These are phyloP conservation scores for Drosophila saltans DNA, from an alignment of 1,140 invertebrate genomes.

Conservation along the genomic window DNA sequence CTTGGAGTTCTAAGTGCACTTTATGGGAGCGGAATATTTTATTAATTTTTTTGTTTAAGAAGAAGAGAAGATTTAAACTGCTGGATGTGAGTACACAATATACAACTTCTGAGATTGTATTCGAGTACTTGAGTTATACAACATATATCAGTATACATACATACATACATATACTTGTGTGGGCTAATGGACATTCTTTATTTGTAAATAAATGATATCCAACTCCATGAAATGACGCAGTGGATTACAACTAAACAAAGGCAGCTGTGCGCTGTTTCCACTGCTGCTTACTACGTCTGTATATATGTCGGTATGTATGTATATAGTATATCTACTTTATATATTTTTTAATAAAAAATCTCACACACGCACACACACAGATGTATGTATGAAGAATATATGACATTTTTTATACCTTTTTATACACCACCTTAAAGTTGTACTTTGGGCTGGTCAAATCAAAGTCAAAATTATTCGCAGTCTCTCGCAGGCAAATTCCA, in stretches of 20 bases:
- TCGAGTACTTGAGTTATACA: neutral
- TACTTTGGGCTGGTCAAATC: slow-evolving; percentile 28
- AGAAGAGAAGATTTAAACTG: neutral
- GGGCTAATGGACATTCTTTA: neutral
- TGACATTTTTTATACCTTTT: no score
- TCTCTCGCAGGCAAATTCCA: neutral
- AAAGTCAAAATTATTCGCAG: no score
- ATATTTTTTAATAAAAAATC: no score
- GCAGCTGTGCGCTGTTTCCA: neutral
- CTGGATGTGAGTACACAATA: neutral
- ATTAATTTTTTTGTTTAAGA: no score
- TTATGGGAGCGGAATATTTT: neutral
- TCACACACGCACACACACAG: neutral
- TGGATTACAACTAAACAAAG: slow-evolving; percentile 42
- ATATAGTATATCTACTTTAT: neutral
- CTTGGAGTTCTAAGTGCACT: neutral
- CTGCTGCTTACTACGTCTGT: neutral
- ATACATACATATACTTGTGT: neutral
- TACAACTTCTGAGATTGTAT: neutral
- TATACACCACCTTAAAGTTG: slow-evolving; percentile 8
- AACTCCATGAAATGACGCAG: slow-evolving; percentile 36
- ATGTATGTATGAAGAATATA: neutral
- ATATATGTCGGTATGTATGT: neutral
- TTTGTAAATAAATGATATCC: slow-evolving; percentile 1
- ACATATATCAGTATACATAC: neutral